Evolutionary conservation across 2,888 invertebrate species (phyloP).

Genomic region (Pseudococcus longispinus): DNA sequence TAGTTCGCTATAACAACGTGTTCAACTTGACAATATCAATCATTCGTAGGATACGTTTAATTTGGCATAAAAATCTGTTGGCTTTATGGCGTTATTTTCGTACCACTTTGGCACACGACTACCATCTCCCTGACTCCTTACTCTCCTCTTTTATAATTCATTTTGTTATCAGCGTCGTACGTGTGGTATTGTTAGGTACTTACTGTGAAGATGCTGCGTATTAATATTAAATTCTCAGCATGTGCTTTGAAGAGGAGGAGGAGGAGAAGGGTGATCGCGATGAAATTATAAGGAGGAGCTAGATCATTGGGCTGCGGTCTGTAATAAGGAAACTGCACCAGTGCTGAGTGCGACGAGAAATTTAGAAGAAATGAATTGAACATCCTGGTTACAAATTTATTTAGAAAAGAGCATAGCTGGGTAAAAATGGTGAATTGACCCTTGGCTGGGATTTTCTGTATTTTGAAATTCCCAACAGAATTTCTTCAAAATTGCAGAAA

Average conservation of each 20-base stretch:
- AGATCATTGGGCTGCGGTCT: no score
- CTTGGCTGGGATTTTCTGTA: no score
- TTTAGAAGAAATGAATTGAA: background rate
- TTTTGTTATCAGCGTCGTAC: background rate
- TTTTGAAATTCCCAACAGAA: no score
- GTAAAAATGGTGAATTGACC: no score
- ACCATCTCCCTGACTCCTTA: background rate
- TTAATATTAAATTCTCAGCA: background rate
- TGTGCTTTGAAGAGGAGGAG: background rate
- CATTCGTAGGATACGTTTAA: background rate
- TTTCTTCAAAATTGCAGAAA: no score
- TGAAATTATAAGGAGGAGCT: no score
- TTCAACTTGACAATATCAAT: background rate
- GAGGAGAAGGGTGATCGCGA: background rate
- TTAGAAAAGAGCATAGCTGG: no score
- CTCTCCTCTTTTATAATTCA: background rate
- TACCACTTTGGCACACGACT: background rate
- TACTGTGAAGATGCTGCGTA: background rate
- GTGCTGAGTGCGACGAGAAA: background rate
- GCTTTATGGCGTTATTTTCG: background rate
- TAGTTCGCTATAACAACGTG: background rate
- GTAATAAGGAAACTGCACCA: background rate
- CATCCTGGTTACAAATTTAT: no score
- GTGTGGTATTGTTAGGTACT: background rate
- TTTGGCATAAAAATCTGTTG: background rate